These are phyloP conservation scores for Amphimedon queenslandica DNA, from an alignment of 37 sponge, comb jelly and placozoan species.

Conservation along the genomic window DNA sequence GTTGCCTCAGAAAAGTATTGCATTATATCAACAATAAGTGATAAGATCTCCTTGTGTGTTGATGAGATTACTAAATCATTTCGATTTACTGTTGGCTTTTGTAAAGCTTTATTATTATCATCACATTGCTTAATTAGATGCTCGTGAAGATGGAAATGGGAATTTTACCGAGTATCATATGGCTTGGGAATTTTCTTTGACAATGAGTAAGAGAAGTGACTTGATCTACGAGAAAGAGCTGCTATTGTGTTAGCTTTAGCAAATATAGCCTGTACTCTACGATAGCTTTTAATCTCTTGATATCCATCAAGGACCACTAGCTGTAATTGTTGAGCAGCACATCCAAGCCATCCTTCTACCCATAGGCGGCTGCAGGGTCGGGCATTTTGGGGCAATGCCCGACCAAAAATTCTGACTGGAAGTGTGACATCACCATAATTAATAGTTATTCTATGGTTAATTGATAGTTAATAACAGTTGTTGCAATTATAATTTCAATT, in stretches of 20 bases:
- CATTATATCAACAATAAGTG: conserved; percentile 4
- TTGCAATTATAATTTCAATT: no score
- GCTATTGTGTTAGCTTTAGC: neutral
- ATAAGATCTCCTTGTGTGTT: neutral
- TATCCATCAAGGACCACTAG: conserved; percentile 11
- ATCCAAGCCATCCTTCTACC: conserved; percentile 12
- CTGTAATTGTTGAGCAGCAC: conserved; percentile 17
- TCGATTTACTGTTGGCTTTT: neutral
- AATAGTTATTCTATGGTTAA: no score
- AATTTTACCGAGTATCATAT: conserved; percentile 2
- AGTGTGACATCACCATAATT: no score
- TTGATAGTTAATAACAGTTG: no score
- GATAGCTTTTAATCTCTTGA: conserved; percentile 9
- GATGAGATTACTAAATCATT: neutral
- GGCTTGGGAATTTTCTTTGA: neutral
- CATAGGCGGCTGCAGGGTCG: no score
- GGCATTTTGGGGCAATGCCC: no score
- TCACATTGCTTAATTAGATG: conserved; percentile 1
- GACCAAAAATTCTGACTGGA: no score
- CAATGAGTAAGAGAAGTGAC: neutral
- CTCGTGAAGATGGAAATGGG: neutral
- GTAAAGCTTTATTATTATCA: conserved; percentile 7
- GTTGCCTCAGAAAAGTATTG: conserved; percentile 20
- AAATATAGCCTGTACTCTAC: neutral
- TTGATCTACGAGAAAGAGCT: neutral